Evolutionary conservation across 2,113 vertebrate genomes (phyloP).

Genomic region (Corydoras sp.): DNA sequence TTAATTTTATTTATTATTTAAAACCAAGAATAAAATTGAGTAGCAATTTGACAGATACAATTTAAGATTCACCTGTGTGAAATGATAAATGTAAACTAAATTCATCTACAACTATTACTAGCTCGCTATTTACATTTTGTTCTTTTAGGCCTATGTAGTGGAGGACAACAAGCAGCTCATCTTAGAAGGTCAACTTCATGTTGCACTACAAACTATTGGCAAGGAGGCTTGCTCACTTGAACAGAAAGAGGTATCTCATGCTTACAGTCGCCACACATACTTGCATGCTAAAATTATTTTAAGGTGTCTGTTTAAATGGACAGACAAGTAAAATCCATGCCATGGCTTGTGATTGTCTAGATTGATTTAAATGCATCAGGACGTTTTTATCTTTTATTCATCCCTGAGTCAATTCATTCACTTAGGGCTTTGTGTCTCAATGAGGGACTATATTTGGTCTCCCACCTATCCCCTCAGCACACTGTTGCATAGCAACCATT

Average conservation of each 20-base stretch:
- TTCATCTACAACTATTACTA: background rate
- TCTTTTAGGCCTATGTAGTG: conserved; percentile 83
- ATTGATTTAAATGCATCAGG: too few relatives aligned
- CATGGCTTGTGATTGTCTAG: too few relatives aligned
- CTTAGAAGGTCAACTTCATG: conserved; percentile 92
- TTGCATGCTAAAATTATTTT: background rate
- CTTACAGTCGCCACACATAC: background rate
- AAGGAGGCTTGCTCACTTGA: conserved; percentile 83
- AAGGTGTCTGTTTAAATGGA: too few relatives aligned
- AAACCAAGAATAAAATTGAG: too few relatives aligned
- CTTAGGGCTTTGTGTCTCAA: background rate
- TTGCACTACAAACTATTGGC: conserved; percentile 78
- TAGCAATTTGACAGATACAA: too few relatives aligned
- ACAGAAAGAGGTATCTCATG: conserved; percentile 80
- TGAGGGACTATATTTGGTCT: conserved; percentile 8
- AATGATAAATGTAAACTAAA: too few relatives aligned
- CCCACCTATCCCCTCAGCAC: background rate
- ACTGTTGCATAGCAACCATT: conserved; percentile 45
- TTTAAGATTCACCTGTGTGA: too few relatives aligned
- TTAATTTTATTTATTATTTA: too few relatives aligned
- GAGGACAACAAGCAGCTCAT: conserved; percentile 95
- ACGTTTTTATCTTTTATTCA: background rate
- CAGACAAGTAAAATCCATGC: too few relatives aligned
- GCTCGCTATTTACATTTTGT: background rate
- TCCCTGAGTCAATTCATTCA: background rate